Conservation (phyloP, 2,797 vertebrate species). For the Etheostoma perlongum region DNA sequence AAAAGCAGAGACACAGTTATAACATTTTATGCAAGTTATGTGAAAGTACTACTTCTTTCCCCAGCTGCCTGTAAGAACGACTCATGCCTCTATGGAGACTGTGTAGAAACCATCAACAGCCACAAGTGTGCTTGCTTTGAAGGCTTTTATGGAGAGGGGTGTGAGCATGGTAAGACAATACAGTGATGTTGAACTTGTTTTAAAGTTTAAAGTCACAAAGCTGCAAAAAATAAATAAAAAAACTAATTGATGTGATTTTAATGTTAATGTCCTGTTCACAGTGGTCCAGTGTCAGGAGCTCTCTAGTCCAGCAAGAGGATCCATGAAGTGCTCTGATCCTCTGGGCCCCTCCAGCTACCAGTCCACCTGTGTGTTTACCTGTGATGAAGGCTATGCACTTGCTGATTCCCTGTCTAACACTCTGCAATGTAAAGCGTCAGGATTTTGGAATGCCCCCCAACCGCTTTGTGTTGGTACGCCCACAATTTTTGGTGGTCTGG, state of each 20-base stretch:
- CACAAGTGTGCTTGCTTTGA: conserved; percentile 80
- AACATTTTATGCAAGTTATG: not conserved
- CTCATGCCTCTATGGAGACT: conserved; percentile 84
- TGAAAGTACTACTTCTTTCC: not conserved
- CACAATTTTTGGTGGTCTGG: conserved; percentile 67
- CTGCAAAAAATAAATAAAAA: not conserved
- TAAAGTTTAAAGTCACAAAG: not conserved
- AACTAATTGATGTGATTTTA: not conserved
- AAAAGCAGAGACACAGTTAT: not conserved
- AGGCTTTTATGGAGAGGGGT: conserved; percentile 84
- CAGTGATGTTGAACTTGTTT: fast-evolving
- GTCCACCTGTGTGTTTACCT: conserved; percentile 78
- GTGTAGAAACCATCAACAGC: conserved; percentile 87
- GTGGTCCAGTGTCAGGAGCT: conserved; percentile 74
- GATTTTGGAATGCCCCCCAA: conserved; percentile 75
- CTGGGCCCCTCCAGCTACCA: conserved; percentile 68
- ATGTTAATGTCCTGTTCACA: conserved; percentile 44
- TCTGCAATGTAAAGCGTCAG: conserved; percentile 70
- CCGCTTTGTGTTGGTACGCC: conserved; percentile 75
- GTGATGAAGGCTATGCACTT: conserved; percentile 77
- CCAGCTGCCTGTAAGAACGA: conserved; percentile 82
- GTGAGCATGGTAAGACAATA: conserved; percentile 79
- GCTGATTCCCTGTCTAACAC: conserved; percentile 51
- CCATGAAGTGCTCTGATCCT: conserved; percentile 63
- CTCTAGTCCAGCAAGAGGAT: conserved; percentile 46